Base-by-base conservation (phyloP, 2,888 invertebrate species). In the Apamea anceps region DNA sequence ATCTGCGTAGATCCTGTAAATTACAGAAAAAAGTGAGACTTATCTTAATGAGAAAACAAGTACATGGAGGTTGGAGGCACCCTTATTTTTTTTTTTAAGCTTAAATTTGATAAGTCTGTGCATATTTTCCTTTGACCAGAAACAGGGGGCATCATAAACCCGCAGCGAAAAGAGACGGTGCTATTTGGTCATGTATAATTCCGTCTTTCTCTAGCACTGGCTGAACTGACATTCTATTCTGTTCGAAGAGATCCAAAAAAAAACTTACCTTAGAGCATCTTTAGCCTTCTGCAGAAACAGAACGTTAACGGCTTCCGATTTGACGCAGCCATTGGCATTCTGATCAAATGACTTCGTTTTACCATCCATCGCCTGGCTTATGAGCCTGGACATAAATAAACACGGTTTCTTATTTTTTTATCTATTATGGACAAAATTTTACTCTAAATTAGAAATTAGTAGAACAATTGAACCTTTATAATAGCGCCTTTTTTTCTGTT, bases 321-420 rank as follows among this genome's bases (percentile, higher is more conserved):
- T 97, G 0, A 97, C 98, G 89, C 98, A 98, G 0, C 99, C 99
- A 89, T 98, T 97, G 4, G 98, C 98, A 76, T 98, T 96, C 72
- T 97, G 97, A 94, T 99, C 99, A 93, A 99, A 99, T 0, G 98
- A 98, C 90, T 98, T 98, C 90, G 99, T 99, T 85, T 97, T 97
- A 0, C 99, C 99, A 87, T 99, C 98, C 7, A 96, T 94, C 37
- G 98, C 98, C 18, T 99, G 94, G 7, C 85, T 86, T 75, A 94
- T 90, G 42, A 91, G 90, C 88, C 95, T 95, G 82, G 0, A 45
- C 10, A 60, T 37, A 57, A 62, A 67, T 67, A 45, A 37, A 63
- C 3, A 62, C 6, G 7, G 15, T 73, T 25, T 45, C 48, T 25
- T 66, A 2, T 32, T 21, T 12, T 21, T 32, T 13, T 28, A 32